Percentiles rank a stretch among this genome's conserved stretches.
phyloP scores from a whole-genome alignment of 2,888 invertebrate genomes.

The Agrotis clavis region DNA sequence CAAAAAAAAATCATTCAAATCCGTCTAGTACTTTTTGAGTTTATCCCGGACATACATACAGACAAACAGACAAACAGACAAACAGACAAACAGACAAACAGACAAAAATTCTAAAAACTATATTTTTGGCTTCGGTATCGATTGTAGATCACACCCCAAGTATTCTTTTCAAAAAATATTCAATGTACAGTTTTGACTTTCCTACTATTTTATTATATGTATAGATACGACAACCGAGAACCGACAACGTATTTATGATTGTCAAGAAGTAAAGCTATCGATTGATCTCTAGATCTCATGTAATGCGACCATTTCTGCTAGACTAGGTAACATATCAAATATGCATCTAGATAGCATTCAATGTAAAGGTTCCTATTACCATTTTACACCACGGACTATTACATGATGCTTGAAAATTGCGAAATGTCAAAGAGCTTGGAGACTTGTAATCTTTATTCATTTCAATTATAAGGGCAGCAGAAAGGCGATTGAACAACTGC shows the following conservation, averaged over 20 bases:
- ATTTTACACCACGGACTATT: slow-evolving; percentile 38
- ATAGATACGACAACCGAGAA: neutral
- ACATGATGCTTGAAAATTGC: slow-evolving; percentile 32
- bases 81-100: no score
- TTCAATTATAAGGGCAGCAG: slow-evolving; percentile 77
- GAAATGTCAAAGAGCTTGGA: slow-evolving; percentile 59
- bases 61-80: no score
- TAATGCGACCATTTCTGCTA: slow-evolving; percentile 10
- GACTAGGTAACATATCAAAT: slow-evolving; percentile 19
- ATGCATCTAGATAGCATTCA: slow-evolving; percentile 52
- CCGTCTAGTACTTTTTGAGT: no score
- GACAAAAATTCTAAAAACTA: no score
- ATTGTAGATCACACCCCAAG: no score
- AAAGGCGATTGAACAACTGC: slow-evolving; percentile 78
- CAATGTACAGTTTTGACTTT: no score
- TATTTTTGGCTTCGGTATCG: no score
- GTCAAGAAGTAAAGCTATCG: slow-evolving; percentile 19
- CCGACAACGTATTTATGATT: slow-evolving; percentile 1
- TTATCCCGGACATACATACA: no score
- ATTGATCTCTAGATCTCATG: slow-evolving; percentile 14
- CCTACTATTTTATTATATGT: no score
- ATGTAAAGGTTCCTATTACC: slow-evolving; percentile 55
- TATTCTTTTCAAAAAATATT: no score
- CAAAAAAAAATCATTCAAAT: no score
- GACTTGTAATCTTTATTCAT: slow-evolving; percentile 81